Evolutionary conservation across 1,140 invertebrate genomes (phyloP), one percentile per base, ranked within the genome.

Genomic region (Anadara kagoshimensis): DNA sequence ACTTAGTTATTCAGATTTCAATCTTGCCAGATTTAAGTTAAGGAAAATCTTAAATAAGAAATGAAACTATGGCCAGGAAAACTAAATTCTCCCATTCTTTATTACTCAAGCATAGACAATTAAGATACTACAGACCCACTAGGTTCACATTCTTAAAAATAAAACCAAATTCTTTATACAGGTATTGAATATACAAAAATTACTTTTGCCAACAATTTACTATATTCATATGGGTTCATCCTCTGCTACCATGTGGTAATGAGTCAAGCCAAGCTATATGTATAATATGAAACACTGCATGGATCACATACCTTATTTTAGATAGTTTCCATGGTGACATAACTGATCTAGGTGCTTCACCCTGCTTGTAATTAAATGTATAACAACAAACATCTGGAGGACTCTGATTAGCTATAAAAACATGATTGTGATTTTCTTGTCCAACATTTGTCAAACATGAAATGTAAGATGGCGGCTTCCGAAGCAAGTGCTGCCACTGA

Each of bases 401-500:
- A 68, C 29, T 58, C 58, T 79, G 78, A 36, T 65, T 75, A 2
- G 44, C 72, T 26, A 79, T n/a, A 41, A 74, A 68, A 53, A 74
- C 26, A 14, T 79, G 49, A 22, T 62, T 66, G 24, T 72, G 68
- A 58, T 57, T 67, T 72, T 54, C 64, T 24, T 22, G 20, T 11
- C 24, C 24, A 20, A 51, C 36, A 22, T 54, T 64, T 47, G 45
- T 49, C 14, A 67, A 61, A 20, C 20, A 51, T 7, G 22, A 57
- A 11, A 20, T 14, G 22, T 77, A 73, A 58, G 73, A 72, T 24
- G 80, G 80, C 10, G 73, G 65, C 18, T 47, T 63, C 5, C 18
- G 36, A 24, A 81, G 45, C 53, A 73, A 59, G 51, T 77, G 78
- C 10, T 72, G 44, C 80, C 80, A 81, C 45, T 66, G 47, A 14